Base-by-base conservation (phyloP, 1,140 invertebrate genomes). In the Brachionus sp. region DNA sequence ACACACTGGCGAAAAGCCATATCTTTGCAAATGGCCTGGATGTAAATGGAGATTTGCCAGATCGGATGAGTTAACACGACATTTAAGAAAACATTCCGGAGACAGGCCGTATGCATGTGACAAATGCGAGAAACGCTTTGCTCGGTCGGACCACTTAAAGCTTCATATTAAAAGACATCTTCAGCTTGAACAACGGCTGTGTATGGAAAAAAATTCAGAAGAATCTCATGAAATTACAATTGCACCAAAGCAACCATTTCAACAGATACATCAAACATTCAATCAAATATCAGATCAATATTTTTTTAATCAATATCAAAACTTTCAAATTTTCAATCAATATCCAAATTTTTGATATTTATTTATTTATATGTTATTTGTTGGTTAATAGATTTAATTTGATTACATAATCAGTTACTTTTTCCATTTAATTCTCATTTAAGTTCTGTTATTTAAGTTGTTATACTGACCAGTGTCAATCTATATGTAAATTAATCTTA, bases 91-190 rank as follows among this genome's bases (percentile, higher is more conserved):
- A 88, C 95, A 97, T 89, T 97, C 95, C 0, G 95, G 95, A 39
- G 95, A 95, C 83, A 96, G 98, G 87, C 97, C 97, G 9, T 98
- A 98, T 92, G 95, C 96, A 87, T 98, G 96, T 88, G 92, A 93
- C 84, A 93, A 96, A 7, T 98, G 96, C 88, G 94, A 97, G 87
- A 90, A 95, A 13, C 87, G 94, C 13, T 98, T 98, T 88, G 95
- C 95, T 9, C 91, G 96, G 35, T 95, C 94, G 84, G 97, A 98
- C 91, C 96, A 98, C 90, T 91, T 98, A 85, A 96, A 95, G 16
- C 90, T 98, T 75, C 95, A 98, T 90, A 96, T 96, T 94, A 97
- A 98, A 89, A 91, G 95, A 66, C 96, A 98, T 23, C 12, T 19
- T 46, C 42, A 77, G 29, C 19, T 46, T 6, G 42, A 77, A 5